phyloP scores from a whole-genome alignment of 2,888 invertebrate species.

The Ochropacha duplaris region DNA sequence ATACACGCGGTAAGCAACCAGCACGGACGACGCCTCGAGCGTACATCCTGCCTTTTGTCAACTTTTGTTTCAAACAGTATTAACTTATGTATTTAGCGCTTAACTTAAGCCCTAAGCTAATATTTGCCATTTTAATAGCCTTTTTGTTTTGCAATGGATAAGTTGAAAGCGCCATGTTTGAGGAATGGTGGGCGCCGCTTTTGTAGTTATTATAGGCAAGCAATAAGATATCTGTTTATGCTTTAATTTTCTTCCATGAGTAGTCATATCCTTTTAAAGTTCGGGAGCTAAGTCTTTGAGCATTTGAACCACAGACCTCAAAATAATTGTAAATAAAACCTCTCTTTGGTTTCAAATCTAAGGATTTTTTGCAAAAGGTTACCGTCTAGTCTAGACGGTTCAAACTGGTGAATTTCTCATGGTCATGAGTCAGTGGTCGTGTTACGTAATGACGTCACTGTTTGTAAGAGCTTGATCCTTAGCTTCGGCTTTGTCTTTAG shows the following conservation, averaged over 20 bases:
- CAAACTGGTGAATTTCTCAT: slow-evolving; percentile 27
- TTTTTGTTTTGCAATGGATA: background rate
- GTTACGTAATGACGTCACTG: slow-evolving; percentile 23
- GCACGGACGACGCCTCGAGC: slow-evolving; percentile 6
- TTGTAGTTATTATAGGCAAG: background rate
- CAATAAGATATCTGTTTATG: background rate
- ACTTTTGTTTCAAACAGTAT: slow-evolving; percentile 43
- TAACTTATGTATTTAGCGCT: slow-evolving; percentile 16
- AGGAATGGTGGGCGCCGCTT: background rate
- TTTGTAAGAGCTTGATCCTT: slow-evolving; percentile 5
- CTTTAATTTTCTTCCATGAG: too few relatives aligned
- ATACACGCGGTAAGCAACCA: slow-evolving; percentile 44
- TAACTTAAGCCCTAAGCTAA: background rate
- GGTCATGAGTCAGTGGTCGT: slow-evolving; percentile 28
- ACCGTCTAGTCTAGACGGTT: background rate
- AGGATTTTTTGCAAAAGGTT: too few relatives aligned
- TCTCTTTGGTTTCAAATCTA: too few relatives aligned
- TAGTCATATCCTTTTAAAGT: too few relatives aligned
- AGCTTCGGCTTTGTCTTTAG: background rate
- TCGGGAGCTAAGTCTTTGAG: too few relatives aligned
- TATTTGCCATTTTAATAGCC: background rate
- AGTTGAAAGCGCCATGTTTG: background rate
- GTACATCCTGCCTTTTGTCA: slow-evolving; percentile 38
- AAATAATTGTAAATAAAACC: too few relatives aligned
- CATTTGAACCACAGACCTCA: too few relatives aligned